Evolutionary conservation across 2,797 vertebrate genomes (phyloP), one percentile per base, ranked within the genome.

Genomic region (Argentina silus): DNA sequence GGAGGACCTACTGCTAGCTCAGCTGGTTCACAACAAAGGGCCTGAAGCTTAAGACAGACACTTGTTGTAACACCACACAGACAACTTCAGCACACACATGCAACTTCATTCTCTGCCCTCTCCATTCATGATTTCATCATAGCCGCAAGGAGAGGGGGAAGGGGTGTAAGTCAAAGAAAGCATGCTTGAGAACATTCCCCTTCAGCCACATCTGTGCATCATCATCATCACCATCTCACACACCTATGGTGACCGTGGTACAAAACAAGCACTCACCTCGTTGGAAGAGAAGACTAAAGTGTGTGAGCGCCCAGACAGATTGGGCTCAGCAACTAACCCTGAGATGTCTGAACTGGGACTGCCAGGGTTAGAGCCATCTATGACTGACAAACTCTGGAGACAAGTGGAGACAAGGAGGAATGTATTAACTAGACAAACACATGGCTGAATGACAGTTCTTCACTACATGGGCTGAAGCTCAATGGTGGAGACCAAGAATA

Each of bases 261-360:
- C 85, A 51, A 89, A 92, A 87, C 91, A 84, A 92, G 89, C 93
- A 97, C 96, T 97, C 96, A 98, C 96, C 96, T 97, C 96, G 82
- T 93, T 95, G 91, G 96, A 97, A 92, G 96, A 97, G 95, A 98
- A 97, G 96, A 94, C 94, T 95, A 97, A 94, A 93, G 96, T 97
- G 92, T 96, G 96, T 78, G 96, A 95, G 91, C 95, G 96, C 93
- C 96, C 96, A 93, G 96, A 95, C 88, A 97, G 95, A 93, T 93
- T 95, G 94, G 96, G 95, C 90, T 98, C 96, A 91, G 95, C 91
- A 79, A 98, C 95, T 93, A 96, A 95, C 93, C 95, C 96, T 94
- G 94, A 94, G 92, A 94, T 93, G 88, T 96, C 95, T 94, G 95
- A 93, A 94, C 93, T 92, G 92, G 95, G 94, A 89, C 94, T 93